A percentile compares a stretch with the other conserved stretches of the same genome.
Evolutionary conservation across 2,888 invertebrate genomes (phyloP).

Genomic region (Panopea generosa): DNA sequence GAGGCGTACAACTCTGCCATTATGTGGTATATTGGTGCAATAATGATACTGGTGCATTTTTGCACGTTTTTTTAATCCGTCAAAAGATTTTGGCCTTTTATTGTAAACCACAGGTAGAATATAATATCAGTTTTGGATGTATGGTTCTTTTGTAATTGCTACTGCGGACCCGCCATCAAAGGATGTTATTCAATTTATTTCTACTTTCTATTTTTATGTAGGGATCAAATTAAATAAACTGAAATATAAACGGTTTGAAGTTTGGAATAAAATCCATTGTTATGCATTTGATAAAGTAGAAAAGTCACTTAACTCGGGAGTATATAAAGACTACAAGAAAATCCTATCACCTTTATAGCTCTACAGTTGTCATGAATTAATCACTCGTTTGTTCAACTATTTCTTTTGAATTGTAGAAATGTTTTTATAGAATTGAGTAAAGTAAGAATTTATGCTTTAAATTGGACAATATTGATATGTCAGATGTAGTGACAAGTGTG

Average conservation of each 20-base stretch:
- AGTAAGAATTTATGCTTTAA: no score
- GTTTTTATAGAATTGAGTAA: neutral
- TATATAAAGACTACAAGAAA: conserved; percentile 46
- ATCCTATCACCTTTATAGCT: conserved; percentile 31
- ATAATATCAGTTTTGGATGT: no score
- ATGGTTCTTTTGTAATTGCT: no score
- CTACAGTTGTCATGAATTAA: conserved; percentile 52
- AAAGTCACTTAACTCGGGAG: conserved; percentile 22
- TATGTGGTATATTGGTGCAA: no score
- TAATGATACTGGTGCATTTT: no score
- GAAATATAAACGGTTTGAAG: conserved; percentile 57
- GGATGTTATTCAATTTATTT: conserved; percentile 55
- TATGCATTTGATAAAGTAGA: conserved; percentile 54
- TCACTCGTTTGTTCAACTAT: conserved; percentile 43
- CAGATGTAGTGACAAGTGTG: no score
- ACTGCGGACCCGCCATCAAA: no score
- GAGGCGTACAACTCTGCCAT: no score
- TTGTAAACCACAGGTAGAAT: no score
- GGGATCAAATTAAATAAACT: conserved; percentile 39
- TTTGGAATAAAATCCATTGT: conserved; percentile 56
- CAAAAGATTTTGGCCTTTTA: no score
- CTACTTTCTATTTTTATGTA: conserved; percentile 55
- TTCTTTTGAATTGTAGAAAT: conserved; percentile 43
- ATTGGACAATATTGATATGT: no score
- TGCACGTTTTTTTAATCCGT: no score